Base-by-base conservation (phyloP, 2,113 vertebrate species). In the Prochilodus magdalenae region DNA sequence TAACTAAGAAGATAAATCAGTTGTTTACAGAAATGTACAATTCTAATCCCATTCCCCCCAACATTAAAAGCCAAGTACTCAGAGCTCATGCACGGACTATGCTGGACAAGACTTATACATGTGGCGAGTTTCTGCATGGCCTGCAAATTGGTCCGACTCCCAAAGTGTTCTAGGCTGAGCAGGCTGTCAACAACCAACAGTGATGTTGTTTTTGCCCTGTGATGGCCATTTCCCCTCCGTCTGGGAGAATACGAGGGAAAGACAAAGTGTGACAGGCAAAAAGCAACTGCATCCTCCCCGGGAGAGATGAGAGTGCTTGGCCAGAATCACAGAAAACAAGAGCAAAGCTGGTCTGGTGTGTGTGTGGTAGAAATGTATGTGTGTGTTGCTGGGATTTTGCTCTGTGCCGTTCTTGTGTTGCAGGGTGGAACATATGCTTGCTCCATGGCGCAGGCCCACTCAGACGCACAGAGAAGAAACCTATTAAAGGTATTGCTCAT, bases 111-210 rank as follows among this genome's bases (percentile, higher is more conserved):
- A 84, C 49, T 63, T 66, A 29, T 74, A 82, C 44, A 13, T 11
- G 49, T 73, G 83, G 78, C 44, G 59, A 55, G 74, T 88, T 88
- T 91, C 74, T 86, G 83, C 87, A 76, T 24, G 78, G 82, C 80
- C 88, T 82, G 18, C 75, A 67, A 60, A 40, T 63, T 84, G 83
- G 75, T 20, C 51, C 20, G 47, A 81, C 75, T 89, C 75, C 84
- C 82, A 8, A 18, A 85, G 88, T 83, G 87, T 87, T 57, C 72
- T 73, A 84, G 87, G 83, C 88, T 84, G 88, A 89, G 60, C 84
- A 83, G 83, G 73, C 84, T 89, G 87, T 89, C 87, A 90, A 84
- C 88, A 89, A 89, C 85, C 85, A 85, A 81, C 86, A 83, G 81
- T 75, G 84, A 89, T 87, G 88, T 88, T 88, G 87, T 88, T 75